phyloP scores from a whole-genome alignment of 1,140 invertebrate species.

The Tribolium castaneum region DNA sequence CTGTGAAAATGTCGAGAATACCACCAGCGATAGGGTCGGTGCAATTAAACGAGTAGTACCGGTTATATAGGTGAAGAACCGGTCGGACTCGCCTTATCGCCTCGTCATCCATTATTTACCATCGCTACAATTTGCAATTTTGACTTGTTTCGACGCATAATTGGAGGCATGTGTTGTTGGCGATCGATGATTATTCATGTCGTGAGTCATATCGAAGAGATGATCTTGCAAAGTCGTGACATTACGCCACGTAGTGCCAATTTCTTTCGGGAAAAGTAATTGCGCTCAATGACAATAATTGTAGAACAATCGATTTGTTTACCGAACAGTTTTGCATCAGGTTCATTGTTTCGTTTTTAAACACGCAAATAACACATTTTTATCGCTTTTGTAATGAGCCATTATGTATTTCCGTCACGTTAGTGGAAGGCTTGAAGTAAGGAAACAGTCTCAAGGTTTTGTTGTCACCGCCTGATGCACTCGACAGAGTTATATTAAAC shows the following conservation, averaged over 20 bases:
- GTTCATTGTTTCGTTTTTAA: conserved; percentile 18
- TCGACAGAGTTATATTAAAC: not conserved
- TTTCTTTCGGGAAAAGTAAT: too few species aligned
- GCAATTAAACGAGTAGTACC: conserved; percentile 36
- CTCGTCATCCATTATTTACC: conserved; percentile 44
- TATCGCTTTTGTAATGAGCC: not conserved
- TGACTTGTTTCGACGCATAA: not conserved
- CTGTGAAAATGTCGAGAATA: not conserved
- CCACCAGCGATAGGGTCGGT: conserved; percentile 1
- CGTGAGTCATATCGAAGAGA: conserved; percentile 23
- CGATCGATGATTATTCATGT: conserved; percentile 32
- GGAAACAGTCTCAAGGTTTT: not conserved
- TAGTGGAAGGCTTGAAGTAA: not conserved
- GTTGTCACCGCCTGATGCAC: not conserved
- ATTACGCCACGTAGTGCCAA: not conserved
- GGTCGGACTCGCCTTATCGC: conserved; percentile 35
- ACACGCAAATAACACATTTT: not conserved
- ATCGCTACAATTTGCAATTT: conserved; percentile 22
- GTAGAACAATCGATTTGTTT: conserved; percentile 1
- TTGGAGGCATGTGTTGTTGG: conserved; percentile 19
- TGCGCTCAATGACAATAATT: too few species aligned
- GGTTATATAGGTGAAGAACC: conserved; percentile 35
- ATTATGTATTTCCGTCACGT: not conserved
- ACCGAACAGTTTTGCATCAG: not conserved
- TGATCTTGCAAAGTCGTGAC: conserved; percentile 28